Evolutionary conservation across 2,888 invertebrate species (phyloP), one percentile per base, ranked within the genome.

Genomic region (Mythimna loreyi): DNA sequence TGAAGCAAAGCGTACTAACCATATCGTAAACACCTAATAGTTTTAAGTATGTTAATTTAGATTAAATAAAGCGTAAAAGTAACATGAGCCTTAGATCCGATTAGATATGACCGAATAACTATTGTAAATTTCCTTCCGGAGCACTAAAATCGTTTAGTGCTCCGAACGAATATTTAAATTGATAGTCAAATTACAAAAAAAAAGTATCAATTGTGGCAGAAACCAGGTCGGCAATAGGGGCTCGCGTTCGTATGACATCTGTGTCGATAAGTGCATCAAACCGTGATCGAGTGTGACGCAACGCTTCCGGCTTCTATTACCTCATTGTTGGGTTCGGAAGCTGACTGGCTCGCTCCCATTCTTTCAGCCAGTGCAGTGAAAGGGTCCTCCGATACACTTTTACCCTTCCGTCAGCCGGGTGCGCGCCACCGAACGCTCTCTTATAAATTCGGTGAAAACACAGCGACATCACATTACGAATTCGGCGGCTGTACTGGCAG

Each of bases 371-470:
- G 83, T 88, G 85, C 91, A 94, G 95, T 96, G 95, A 96, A 96
- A 96, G 95, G 95, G 95, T 95, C 90, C 93, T 92, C 91, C 85
- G 91, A 90, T 92, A 92, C 88, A 94, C 94, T 94, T 93, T 93
- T 94, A 94, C 95, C 94, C 94, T 93, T 92, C 92, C 92, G 91
- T 87, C 84, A 80, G 84, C 83, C 92, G 91, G 92, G 92, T 90
- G 91, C 87, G 86, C 88, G 87, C 89, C 85, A 87, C 87, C 85
- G 84, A 78, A 87, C 92, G 88, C 91, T 90, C 90, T 91, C 94
- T 94, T 96, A 96, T 96, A 96, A 95, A 96, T 96, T 96, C 92
- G 93, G 93, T 93, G 96, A 93, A 94, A 93, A 92, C 90, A 86
- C 91, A 84, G 89, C 90, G 89, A 92, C 92, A 93, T 91, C 92